These are phyloP conservation scores for Cassiopea andromeda DNA, from an alignment of 30 jellyfish, hydroid and myxozoan genomes.

Conservation along the genomic window DNA sequence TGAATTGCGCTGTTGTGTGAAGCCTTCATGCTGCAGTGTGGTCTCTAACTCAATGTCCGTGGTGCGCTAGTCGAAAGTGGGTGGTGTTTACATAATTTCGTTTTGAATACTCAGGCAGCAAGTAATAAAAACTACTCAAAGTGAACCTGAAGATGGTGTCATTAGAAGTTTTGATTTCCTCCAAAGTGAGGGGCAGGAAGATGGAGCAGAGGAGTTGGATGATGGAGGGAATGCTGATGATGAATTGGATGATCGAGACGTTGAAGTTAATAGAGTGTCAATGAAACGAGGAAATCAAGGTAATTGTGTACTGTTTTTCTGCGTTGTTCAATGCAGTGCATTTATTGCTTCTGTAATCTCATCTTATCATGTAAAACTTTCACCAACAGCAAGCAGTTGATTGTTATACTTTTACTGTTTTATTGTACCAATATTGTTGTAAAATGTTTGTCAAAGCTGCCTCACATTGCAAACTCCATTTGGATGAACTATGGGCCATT, in stretches of 20 bases:
- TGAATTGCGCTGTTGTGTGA: too few species aligned
- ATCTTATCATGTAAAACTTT: too few species aligned
- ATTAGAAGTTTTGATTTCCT: conserved; percentile 55
- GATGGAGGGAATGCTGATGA: conserved; percentile 87
- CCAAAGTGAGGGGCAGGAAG: conserved; percentile 61
- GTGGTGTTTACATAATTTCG: neutral
- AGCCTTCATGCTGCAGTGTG: too few species aligned
- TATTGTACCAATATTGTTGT: too few species aligned
- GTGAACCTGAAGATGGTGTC: conserved; percentile 48
- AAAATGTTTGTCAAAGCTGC: too few species aligned
- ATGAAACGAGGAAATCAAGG: conserved; percentile 50
- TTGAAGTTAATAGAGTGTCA: conserved; percentile 40
- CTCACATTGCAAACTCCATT: too few species aligned
- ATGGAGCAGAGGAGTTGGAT: conserved; percentile 62
- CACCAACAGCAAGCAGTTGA: too few species aligned
- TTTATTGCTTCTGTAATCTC: too few species aligned
- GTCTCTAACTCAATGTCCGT: too few species aligned
- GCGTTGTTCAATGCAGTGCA: too few species aligned
- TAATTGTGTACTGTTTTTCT: neutral
- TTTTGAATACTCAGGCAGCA: conserved; percentile 51
- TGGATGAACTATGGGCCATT: too few species aligned
- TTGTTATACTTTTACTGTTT: too few species aligned
- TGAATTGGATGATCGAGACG: conserved; percentile 74
- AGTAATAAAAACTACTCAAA: neutral
- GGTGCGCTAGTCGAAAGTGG: neutral